These are phyloP conservation scores for Coleophora deauratella DNA, from an alignment of 2,888 invertebrate species.

Conservation along the genomic window DNA sequence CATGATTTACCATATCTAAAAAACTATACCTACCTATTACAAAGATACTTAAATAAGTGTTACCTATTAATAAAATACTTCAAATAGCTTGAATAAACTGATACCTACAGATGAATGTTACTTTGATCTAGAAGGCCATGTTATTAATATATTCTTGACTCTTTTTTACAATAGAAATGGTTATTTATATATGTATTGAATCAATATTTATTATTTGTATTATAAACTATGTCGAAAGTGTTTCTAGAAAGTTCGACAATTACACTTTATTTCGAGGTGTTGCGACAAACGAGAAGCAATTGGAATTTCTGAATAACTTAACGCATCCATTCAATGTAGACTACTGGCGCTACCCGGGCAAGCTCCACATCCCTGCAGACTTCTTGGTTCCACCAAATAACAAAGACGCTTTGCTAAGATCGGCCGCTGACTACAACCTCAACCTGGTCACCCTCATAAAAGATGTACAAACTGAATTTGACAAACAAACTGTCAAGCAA, in stretches of 20 bases:
- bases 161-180: too few species aligned
- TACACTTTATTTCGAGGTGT: constrained; percentile 42
- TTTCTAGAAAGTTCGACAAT: constrained; percentile 28
- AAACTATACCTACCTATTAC: too few species aligned
- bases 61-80: too few species aligned
- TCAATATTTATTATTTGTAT: too few species aligned
- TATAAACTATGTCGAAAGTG: too few species aligned
- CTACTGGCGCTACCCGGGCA: constrained; percentile 43
- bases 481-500: constrained; percentile 40
- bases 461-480: constrained; percentile 48
- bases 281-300: constrained; percentile 30
- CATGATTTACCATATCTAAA: too few species aligned
- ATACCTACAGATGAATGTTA: too few species aligned
- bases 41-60: too few species aligned
- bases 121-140: too few species aligned
- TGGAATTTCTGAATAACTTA: constrained; percentile 37
- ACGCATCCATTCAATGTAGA: constrained; percentile 26
- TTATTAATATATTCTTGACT: too few species aligned
- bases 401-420: constrained; percentile 23
- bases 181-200: too few species aligned
- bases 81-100: too few species aligned
- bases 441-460: constrained; percentile 36
- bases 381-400: constrained; percentile 38
- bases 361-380: constrained; percentile 35
- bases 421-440: constrained; percentile 25